phyloP scores from a whole-genome alignment of 2,888 invertebrate genomes.

The Exocentrus adspersus region DNA sequence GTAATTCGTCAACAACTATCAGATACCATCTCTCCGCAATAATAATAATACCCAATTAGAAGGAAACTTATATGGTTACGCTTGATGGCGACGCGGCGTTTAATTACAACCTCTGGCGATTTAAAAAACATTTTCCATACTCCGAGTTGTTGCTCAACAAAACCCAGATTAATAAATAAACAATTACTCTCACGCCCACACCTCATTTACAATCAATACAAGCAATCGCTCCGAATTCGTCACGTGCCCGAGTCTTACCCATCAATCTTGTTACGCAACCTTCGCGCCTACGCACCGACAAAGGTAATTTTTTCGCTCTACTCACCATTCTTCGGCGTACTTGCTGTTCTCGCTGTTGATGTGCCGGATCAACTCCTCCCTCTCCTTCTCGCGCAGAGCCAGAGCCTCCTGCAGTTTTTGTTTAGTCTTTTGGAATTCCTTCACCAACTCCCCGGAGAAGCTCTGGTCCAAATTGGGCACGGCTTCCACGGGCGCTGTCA shows the following conservation, averaged over 20 bases:
- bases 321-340: constrained; percentile 65
- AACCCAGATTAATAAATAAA: not conserved
- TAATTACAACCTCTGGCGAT: constrained; percentile 4
- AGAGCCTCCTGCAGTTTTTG: constrained; percentile 72
- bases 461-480: constrained; percentile 62
- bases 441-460: constrained; percentile 76
- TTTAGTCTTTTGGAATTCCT: constrained; percentile 83
- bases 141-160: not conserved
- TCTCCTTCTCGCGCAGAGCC: constrained; percentile 66
- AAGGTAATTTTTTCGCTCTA: no score
- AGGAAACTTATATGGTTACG: not conserved
- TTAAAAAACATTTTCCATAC: not conserved
- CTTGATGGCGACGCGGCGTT: not conserved
- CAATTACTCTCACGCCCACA: not conserved
- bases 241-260: not conserved
- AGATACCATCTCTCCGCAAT: not conserved
- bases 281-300: no score
- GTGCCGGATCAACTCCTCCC: constrained; percentile 67
- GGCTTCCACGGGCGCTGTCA: constrained; percentile 29
- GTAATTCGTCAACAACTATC: not conserved
- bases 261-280: not conserved
- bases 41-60: not conserved
- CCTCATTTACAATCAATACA: not conserved
- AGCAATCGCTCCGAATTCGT: not conserved
- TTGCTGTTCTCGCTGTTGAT: constrained; percentile 63